Evolutionary conservation across 2,888 invertebrate genomes (phyloP), one percentile per base, ranked within the genome.

Genomic region (Drosophila birchii): DNA sequence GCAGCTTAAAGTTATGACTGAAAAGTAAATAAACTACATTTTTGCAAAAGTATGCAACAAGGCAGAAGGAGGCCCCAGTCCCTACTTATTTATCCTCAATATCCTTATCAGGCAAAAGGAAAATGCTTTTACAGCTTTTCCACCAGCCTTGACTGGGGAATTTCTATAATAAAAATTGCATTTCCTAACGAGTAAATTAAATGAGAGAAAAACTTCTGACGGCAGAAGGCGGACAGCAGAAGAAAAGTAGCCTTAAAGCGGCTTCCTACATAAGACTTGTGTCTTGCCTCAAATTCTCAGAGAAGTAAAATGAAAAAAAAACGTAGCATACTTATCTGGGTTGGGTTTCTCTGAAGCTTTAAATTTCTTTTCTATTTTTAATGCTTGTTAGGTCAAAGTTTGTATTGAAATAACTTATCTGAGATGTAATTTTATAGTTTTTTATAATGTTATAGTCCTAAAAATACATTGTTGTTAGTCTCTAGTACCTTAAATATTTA

Each of bases 141-240:
- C 12, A 26, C 9, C 26, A 45, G 18, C 26, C 45, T 57, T 53
- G 11, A 20, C 34, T 41, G 60, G 47, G 64, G 41, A 75, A 63
- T 81, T 69, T 72, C 38, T 73, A 54, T 74, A 71, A 86, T 80
- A 62, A 56, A 84, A 78, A 79, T 78, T 75, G 80, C 82, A 82
- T 85, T 79, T 71, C 64, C 68, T 69, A 85, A 85, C 79, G 72
- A 82, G 62, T 63, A 72, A 87, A 85, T 78, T 68, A 61, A 81
- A 81, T 81, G 14, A 66, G 54, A 56, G 62, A 58, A 41, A 41
- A 69, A 41, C 69, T 54, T 54, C 14, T 5, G 14, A 38, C 20
- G 51, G 29, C 39, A 26, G 14, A 16, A 18, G 18, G 26, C 29
- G 44, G 38, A 16, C 14, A 45, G 39, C 44, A 39, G 26, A n/a